Conservation (phyloP, 2,113 vertebrate species). For the Riparia riparia region DNA sequence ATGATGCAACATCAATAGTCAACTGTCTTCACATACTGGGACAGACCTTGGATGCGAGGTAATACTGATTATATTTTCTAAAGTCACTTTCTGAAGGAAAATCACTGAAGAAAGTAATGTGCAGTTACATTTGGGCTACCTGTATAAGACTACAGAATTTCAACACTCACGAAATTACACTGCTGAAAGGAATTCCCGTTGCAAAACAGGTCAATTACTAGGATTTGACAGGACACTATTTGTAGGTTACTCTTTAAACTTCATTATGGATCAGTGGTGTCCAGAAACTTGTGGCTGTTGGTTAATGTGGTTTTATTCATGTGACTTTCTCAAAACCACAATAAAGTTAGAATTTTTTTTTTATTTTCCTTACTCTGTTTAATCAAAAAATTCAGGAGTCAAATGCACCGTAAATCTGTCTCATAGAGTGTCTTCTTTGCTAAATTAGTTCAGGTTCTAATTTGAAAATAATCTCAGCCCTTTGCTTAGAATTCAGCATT, state of each 20-base stretch:
- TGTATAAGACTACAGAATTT: neutral
- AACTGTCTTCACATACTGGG: constrained; percentile 97
- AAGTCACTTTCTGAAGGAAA: neutral
- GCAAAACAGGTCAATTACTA: neutral
- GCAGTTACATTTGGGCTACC: neutral
- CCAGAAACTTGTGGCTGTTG: neutral
- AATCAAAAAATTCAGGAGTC: neutral
- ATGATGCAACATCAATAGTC: constrained; percentile 93
- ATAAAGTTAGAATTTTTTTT: neutral
- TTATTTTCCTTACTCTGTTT: neutral
- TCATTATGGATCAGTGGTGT: neutral
- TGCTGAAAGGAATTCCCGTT: neutral
- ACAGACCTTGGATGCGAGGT: constrained; percentile 95
- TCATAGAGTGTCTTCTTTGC: neutral
- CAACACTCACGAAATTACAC: neutral
- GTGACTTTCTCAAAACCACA: neutral
- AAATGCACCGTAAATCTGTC: neutral
- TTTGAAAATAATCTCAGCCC: rapidly evolving
- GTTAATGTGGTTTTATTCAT: neutral
- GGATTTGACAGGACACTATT: neutral
- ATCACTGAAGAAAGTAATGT: neutral
- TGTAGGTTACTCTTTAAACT: neutral
- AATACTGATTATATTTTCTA: constrained; percentile 1
- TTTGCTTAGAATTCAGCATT: neutral
- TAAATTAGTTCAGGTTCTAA: neutral